Evolutionary conservation across 2,113 vertebrate species (phyloP).

Genomic region (Eonycteris spelaea): DNA sequence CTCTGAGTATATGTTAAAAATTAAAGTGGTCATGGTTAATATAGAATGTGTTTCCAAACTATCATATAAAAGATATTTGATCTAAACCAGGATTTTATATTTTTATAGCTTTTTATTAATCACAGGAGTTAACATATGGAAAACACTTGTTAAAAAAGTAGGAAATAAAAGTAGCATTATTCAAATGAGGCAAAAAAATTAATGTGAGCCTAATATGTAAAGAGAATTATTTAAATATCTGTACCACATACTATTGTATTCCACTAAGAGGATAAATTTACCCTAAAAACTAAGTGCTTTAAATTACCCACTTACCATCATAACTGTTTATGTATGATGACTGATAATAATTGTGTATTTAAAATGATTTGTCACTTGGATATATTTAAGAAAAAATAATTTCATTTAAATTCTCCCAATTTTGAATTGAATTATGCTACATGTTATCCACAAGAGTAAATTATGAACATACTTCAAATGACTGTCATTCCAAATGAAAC

Average conservation of each 20-base stretch:
- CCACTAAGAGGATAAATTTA: not conserved
- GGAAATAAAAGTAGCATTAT: not conserved
- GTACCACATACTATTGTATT: not conserved
- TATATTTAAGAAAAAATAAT: not conserved
- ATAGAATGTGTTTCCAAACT: slow-evolving; percentile 32
- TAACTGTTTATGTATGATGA: not conserved
- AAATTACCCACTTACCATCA: not conserved
- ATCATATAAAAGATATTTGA: not conserved
- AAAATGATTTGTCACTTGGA: not conserved
- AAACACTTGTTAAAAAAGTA: not conserved
- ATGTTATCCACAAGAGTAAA: not conserved
- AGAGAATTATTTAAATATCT: not conserved
- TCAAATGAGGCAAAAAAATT: not conserved
- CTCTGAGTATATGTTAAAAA: slow-evolving; percentile 44
- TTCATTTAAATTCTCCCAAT: not conserved
- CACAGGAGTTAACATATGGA: not conserved
- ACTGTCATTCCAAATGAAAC: not conserved
- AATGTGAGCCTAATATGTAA: not conserved
- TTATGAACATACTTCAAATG: not conserved
- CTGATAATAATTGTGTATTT: not conserved
- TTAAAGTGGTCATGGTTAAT: slow-evolving; percentile 33
- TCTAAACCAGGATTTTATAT: slow-evolving; percentile 22
- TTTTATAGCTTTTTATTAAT: not conserved
- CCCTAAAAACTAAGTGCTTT: not conserved
- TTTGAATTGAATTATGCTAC: not conserved